Evolutionary conservation across 2,888 invertebrate genomes (phyloP), one percentile per base, ranked within the genome.

Genomic region (Brenthis daphne): DNA sequence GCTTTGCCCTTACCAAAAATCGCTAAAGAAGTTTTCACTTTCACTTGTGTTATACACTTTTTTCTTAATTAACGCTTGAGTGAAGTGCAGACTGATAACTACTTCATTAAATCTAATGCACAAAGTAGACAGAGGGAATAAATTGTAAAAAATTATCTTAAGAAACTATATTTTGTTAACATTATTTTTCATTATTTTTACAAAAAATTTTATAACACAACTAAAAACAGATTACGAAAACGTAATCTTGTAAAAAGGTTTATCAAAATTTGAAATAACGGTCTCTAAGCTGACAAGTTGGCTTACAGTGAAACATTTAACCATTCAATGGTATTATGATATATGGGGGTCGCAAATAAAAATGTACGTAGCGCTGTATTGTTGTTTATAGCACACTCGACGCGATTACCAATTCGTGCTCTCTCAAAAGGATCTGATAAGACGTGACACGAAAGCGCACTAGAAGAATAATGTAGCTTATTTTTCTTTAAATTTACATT

Each of bases 281-380:
- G 29, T 11, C 50, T 29, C 12, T 48, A 67, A 64, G 70, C 72
- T 53, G 69, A 72, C 74, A 75, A 71, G 71, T 66, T 64, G 67
- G 68, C 67, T 69, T 67, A 67, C 65, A 64, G 43, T 61, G 67
- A 66, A 73, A 74, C 73, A 73, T 75, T 75, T 73, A 73, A 67
- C 69, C 69, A 65, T 73, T 68, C 68, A 57, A 70, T 68, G 66
- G 16, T 64, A 68, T 61, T 72, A 70, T 72, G 70, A 72, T 66
- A 64, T 64, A 72, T 65, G 58, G 57, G 43, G 57, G 55, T 12
- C 57, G 51, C 61, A 65, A 71, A 71, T 68, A 65, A 65, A 63
- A 71, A 68, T 71, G 54, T 71, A 71, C 71, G 65, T 57, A 68
- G 24, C 64, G 29, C 55, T 20, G 61, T 64, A 72, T 72, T 68